Percentiles rank a stretch among this genome's conserved stretches.
Evolutionary conservation across 1,140 invertebrate genomes (phyloP).

Genomic region (Muscidifurax raptorellus): DNA sequence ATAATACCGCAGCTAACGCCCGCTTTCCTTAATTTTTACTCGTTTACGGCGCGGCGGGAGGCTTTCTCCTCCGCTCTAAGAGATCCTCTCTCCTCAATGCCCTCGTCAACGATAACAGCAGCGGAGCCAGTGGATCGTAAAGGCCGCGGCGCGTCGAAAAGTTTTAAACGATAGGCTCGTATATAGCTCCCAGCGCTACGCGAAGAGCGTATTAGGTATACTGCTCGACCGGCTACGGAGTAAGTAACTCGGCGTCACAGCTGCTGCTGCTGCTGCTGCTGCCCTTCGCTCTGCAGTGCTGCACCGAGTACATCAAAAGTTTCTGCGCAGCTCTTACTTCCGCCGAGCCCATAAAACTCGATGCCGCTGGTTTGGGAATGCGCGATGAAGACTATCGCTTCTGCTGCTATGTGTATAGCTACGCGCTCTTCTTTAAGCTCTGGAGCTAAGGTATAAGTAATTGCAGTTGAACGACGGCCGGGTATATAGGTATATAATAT

Average conservation of each 20-base stretch:
- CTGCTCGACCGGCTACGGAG: slow-evolving; percentile 41
- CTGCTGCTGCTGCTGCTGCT: slow-evolving; percentile 58
- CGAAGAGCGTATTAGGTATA: slow-evolving; percentile 56
- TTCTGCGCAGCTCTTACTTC: slow-evolving; percentile 62
- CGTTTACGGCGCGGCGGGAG: background rate
- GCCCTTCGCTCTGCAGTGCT: slow-evolving; percentile 42
- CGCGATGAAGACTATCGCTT: slow-evolving; percentile 57
- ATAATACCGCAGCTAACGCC: too few relatives aligned
- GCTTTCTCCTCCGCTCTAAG: background rate
- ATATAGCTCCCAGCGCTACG: slow-evolving; percentile 14
- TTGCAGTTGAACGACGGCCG: background rate
- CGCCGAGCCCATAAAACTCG: slow-evolving; percentile 66
- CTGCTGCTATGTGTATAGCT: background rate
- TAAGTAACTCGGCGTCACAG: slow-evolving; percentile 62
- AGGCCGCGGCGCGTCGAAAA: slow-evolving; percentile 49
- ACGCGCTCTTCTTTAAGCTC: background rate
- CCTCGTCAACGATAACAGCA: background rate
- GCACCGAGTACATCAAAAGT: slow-evolving; percentile 67
- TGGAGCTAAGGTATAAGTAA: background rate
- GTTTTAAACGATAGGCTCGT: slow-evolving; percentile 56
- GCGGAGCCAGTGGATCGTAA: background rate
- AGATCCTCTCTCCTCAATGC: background rate
- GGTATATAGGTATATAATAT: background rate
- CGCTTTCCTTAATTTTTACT: background rate
- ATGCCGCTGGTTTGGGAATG: slow-evolving; percentile 59